Conservation (phyloP, 2,113 vertebrate genomes). For the Pavo muticus region DNA sequence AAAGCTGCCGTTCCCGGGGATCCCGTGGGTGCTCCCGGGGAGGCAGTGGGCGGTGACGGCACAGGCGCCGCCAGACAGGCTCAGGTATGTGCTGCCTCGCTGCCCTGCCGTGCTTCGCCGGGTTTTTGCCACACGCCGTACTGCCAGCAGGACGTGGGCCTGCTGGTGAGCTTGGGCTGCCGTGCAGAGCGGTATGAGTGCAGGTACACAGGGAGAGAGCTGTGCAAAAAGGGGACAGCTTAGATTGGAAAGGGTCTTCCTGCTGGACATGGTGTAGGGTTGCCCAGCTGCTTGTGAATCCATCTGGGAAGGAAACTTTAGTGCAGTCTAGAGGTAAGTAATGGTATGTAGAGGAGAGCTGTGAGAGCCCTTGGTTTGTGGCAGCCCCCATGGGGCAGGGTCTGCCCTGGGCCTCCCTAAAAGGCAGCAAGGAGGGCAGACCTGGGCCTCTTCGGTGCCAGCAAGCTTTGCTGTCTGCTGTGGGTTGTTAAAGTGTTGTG, state of each 20-base stretch:
- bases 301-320: background rate
- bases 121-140: fast-evolving
- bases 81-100: background rate
- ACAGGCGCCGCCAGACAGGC: constrained; percentile 13
- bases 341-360: background rate
- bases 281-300: background rate
- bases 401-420: background rate
- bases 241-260: background rate
- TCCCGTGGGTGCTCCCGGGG: background rate
- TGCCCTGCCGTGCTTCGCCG: background rate
- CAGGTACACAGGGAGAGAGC: background rate
- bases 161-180: background rate
- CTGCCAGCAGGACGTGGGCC: background rate
- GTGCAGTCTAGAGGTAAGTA: background rate
- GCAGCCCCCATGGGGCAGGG: background rate
- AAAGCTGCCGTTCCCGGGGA: background rate
- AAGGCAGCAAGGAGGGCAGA: background rate
- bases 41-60: background rate
- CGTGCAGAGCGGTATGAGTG: background rate
- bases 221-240: background rate
- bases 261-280: fast-evolving
- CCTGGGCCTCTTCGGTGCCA: background rate
- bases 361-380: background rate
- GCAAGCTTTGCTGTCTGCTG: fast-evolving
- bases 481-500: fast-evolving